A percentile compares a stretch with the other conserved stretches of the same genome.
phyloP scores from a whole-genome alignment of 2,888 invertebrate species.

The Tiphia femorata region DNA sequence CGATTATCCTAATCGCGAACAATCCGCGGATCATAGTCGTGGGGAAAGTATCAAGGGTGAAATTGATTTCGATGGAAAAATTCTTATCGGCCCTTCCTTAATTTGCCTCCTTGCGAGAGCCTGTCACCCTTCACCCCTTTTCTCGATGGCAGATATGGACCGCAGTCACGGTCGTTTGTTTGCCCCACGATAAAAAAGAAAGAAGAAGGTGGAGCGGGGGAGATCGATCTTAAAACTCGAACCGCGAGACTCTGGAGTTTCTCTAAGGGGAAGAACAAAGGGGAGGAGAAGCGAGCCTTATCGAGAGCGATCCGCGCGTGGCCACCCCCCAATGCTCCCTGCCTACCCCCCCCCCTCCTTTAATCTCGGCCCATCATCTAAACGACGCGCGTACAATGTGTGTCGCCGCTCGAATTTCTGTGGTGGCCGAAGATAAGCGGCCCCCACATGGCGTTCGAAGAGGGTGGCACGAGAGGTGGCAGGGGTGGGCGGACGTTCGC shows the following conservation, averaged over 20 bases:
- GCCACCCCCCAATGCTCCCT: constrained; percentile 19
- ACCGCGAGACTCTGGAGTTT: constrained; percentile 9
- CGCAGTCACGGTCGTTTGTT: no score
- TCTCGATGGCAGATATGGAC: no score
- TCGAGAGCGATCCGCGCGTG: constrained; percentile 36
- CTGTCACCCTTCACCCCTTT: no score
- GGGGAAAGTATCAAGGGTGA: no score
- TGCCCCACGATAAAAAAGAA: no score
- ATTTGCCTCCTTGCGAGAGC: no score
- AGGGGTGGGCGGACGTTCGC: constrained; percentile 40
- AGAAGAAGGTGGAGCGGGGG: no score
- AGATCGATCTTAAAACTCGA: constrained; percentile 5
- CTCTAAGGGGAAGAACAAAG: constrained; percentile 18
- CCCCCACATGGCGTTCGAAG: constrained; percentile 40
- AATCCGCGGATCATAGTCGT: no score
- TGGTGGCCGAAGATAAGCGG: constrained; percentile 54
- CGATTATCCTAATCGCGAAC: no score
- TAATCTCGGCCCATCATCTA: constrained; percentile 62
- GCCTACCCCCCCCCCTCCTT: no score
- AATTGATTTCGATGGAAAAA: no score
- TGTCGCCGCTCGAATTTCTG: constrained; percentile 51
- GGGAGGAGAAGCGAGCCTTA: constrained; percentile 34
- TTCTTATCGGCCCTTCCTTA: no score
- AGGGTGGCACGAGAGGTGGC: neutral
- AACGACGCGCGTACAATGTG: constrained; percentile 61